phyloP scores from a whole-genome alignment of 2,888 invertebrate genomes.

The Adineta ricciae region DNA sequence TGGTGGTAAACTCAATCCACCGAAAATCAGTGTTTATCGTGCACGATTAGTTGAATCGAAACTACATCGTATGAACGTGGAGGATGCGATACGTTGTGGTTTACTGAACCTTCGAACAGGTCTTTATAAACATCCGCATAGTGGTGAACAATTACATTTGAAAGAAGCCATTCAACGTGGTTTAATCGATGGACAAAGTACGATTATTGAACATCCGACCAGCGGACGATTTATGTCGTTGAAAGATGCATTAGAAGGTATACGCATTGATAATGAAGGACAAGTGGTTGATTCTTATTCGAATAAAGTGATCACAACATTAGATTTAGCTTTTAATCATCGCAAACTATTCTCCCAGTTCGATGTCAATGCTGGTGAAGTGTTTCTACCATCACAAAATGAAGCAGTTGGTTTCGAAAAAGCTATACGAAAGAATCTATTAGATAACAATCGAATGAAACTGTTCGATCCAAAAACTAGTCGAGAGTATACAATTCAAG shows the following conservation, averaged over 20 bases:
- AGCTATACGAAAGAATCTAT: constrained; percentile 27
- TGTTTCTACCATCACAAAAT: constrained; percentile 21
- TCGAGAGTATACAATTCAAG: constrained; percentile 29
- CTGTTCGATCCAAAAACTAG: constrained; percentile 31
- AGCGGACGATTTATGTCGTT: constrained; percentile 16
- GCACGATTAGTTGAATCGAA: constrained; percentile 25
- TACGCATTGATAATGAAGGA: constrained; percentile 22
- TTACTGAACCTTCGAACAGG: constrained; percentile 39
- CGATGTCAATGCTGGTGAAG: constrained; percentile 33
- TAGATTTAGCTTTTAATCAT: constrained; percentile 30
- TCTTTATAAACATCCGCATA: constrained; percentile 45
- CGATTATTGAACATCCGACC: constrained; percentile 42
- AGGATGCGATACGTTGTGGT: constrained; percentile 33
- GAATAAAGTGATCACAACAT: neutral
- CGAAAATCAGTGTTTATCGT: constrained; percentile 11
- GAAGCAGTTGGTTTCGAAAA: constrained; percentile 29
- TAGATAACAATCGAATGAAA: constrained; percentile 27
- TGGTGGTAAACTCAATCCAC: constrained; percentile 42
- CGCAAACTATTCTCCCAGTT: constrained; percentile 30
- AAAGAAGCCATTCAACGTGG: constrained; percentile 46
- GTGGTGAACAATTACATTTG: constrained; percentile 41
- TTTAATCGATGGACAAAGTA: constrained; percentile 49
- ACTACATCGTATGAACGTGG: constrained; percentile 31
- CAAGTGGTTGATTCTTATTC: constrained; percentile 22
- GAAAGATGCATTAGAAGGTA: constrained; percentile 23